Evolutionary conservation across 2,797 vertebrate genomes (phyloP), one percentile per base, ranked within the genome.

Genomic region (Buceros bicornis): DNA sequence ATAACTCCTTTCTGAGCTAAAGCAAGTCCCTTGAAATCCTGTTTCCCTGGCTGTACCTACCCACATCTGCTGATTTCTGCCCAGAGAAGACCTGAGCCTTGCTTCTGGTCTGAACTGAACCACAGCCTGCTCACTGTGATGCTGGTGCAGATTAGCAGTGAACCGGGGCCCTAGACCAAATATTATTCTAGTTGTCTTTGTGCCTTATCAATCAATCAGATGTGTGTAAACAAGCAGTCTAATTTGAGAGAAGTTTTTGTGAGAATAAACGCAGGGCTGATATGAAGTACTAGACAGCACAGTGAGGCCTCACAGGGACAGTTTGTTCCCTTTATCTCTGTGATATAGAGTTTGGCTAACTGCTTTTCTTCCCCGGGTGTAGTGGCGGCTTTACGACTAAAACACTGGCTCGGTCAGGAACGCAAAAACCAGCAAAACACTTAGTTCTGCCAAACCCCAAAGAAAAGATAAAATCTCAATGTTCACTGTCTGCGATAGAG

Each of bases 211-310:
- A 51, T 40, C 29, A 70, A 6, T 62, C 31, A 90, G 42, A 45
- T 35, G 12, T 1, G 2, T 42, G 20, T 73, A 29, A 72, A 50
- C 35, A 65, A 86, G 37, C 24, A n/a, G 8, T 4, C 21, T 35
- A 13, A 26, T 81, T 21, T 81, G 40, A 45, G 19, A 42, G 37
- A 22, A 21, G 37, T 57, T 74, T 87, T 42, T 78, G 7, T n/a
- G 48, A 74, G 61, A 93, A 74, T 26, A 47, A 57, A 47, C 67
- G 18, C 25, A 40, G 35, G n/a, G 31, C 40, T 37, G 43, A 43
- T 78, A 43, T 6, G 26, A 83, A 64, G 12, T 48, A 21, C 61
- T 40, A 0, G 0, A 33, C 10, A 17, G 10, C 7, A 48, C 1
- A 2, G n/a, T 28, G 53, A 62, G 7, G 4, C 48, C 22, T 45